Evolutionary conservation across 2,888 invertebrate species (phyloP), one percentile per base, ranked within the genome.

Genomic region (Drepanosiphum platanoidis): DNA sequence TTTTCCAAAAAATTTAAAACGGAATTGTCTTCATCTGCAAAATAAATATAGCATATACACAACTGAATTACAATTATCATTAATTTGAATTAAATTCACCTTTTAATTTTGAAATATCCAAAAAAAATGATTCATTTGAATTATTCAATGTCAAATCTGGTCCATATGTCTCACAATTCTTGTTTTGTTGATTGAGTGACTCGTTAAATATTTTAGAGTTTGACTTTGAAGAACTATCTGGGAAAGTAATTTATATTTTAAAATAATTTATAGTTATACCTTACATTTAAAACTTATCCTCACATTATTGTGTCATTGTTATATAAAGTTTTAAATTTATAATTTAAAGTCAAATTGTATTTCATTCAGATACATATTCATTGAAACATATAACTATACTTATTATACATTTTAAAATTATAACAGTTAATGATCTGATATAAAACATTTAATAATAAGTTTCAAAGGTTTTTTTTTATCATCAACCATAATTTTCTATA

Each of bases 1-100:
- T 84, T 77, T 68, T 84, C 84, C 58, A 96, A 92, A 93, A 97
- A 75, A n/a, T 84, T 84, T 66, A 84, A 84, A 32, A 84, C 84
- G 15, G 75, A 77, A 77, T 77, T 80, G 71, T 86, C 87, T 13
- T 71, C 71, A 84, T 74, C 86, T 86, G 32, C 11, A 70, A 79
- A 46, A 74, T n/a, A 68, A 15, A 66, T 13, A 13, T 64, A 42
- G 15, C 36, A 83, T 5, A 18, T 32, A 72, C 18, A 8, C 13
- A 70, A 58, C 3, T 64, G 13, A 61, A 78, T 22, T 30, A 22
- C 70, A 46, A 8, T 70, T 22, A 52, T n/a, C n/a, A 68, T 66
- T 22, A 32, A 34, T 46, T n/a, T 68, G 18, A 34, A 30, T n/a
- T 70, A 72, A 34, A 86, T 22, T 74, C 72, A 86, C 80, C 27